Evolutionary conservation across 2,113 vertebrate genomes (phyloP).

Genomic region (Melanostigma gelatinosum): DNA sequence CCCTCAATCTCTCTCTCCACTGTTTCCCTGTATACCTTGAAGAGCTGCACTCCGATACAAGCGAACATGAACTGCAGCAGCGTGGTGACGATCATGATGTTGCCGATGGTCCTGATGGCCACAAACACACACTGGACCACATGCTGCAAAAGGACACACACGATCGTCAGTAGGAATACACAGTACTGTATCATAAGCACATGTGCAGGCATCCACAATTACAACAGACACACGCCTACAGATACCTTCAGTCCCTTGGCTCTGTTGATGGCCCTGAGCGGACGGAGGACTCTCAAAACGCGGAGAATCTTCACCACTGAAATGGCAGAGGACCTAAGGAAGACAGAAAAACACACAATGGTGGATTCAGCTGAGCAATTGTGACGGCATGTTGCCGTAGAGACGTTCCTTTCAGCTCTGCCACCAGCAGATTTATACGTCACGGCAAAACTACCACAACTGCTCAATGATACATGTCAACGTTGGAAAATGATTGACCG

Average conservation of each 20-base stretch:
- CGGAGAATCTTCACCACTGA: slow-evolving; percentile 98
- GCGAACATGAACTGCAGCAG: slow-evolving; percentile 99
- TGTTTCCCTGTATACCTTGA: slow-evolving; percentile 86
- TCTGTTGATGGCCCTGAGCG: slow-evolving; percentile 97
- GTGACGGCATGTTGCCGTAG: neutral
- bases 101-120: slow-evolving; percentile 97
- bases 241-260: slow-evolving; percentile 97
- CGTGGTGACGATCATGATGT: slow-evolving; percentile 99
- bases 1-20: neutral
- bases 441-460: neutral
- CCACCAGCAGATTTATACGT: neutral
- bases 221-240: neutral
- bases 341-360: slow-evolving; percentile 8
- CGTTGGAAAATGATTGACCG: neutral
- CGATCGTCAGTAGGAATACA: neutral
- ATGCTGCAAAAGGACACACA: slow-evolving; percentile 82
- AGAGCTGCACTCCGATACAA: slow-evolving; percentile 97
- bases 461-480: neutral
- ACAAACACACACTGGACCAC: slow-evolving; percentile 99
- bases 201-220: neutral
- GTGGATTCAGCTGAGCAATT: neutral
- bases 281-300: slow-evolving; percentile 94
- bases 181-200: neutral
- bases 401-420: neutral
- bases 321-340: slow-evolving; percentile 92